Evolutionary conservation across 1,140 invertebrate genomes (phyloP), one percentile per base, ranked within the genome.

Genomic region (Lordiphosa clarofinis): DNA sequence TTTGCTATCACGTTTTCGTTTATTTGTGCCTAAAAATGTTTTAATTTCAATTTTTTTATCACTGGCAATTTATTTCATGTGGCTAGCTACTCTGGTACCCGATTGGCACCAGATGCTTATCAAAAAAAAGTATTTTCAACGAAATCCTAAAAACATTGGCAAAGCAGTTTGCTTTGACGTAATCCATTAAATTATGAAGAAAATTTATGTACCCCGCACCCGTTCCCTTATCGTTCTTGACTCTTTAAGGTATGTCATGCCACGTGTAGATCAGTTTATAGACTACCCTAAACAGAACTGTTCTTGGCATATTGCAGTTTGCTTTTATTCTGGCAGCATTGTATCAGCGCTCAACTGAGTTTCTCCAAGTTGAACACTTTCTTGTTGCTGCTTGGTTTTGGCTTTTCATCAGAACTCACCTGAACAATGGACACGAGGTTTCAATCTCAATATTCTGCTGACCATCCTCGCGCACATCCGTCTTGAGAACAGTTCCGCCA

Each of bases 401-500:
- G 2, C n/a, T 15, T 9, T 19, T 0, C 2, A 3, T 2, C 2
- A 54, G 1, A 39, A 92, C 95, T 93, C 90, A 98, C 97, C 97
- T 98, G 89, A 99, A 99, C 57, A 99, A 90, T 15, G 95, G 93
- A 89, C 95, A 97, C 58, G 94, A 94, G 46, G 93, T 93, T 90
- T 99, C 96, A 24, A 99, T 92, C 89, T 97, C 94, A 66, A 99
- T 94, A 42, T 92, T 91, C 87, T 95, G 97, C 89, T 98, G 97
- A 21, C 98, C 98, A 92, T 99, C 98, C 91, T 99, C 98, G 68
- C 98, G 91, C 3, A 92, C 92, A 59, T 96, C 94, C 89, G 97
- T 97, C 70, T 94, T 92, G 7, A 94, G 90, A 36, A 99, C 96
- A 4, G 94, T 94, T n/a, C 98, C 98, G 7, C 96, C 96, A 89